phyloP scores from a whole-genome alignment of 2,888 invertebrate genomes.

The Meteorus colon region DNA sequence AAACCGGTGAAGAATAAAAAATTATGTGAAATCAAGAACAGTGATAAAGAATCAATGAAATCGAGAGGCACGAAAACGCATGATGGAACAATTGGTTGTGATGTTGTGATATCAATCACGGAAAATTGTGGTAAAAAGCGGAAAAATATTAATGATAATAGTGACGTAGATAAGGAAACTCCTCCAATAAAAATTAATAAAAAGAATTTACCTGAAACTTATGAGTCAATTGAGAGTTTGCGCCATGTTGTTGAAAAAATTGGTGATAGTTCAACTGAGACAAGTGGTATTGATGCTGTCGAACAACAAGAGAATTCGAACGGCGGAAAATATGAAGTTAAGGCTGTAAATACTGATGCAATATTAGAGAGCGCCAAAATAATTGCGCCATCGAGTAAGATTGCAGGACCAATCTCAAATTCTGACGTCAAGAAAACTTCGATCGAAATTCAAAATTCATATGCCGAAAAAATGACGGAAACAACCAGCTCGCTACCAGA shows the following conservation, averaged over 20 bases:
- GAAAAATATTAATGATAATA: slow-evolving; percentile 39
- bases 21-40: slow-evolving; percentile 39
- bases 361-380: slow-evolving; percentile 6
- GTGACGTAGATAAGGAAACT: slow-evolving; percentile 31
- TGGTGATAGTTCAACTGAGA: slow-evolving; percentile 50
- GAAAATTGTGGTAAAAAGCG: slow-evolving; percentile 49
- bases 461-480: neutral
- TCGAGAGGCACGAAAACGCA: neutral
- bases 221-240: slow-evolving; percentile 65
- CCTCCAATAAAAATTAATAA: slow-evolving; percentile 42
- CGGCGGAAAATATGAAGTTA: slow-evolving; percentile 28
- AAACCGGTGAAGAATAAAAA: slow-evolving; percentile 37
- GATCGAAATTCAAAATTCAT: neutral
- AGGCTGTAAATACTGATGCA: neutral
- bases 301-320: slow-evolving; percentile 39
- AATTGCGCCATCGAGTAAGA: neutral
- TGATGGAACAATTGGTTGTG: slow-evolving; percentile 35
- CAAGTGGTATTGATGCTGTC: neutral
- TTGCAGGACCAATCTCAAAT: neutral
- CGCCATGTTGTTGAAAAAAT: slow-evolving; percentile 64
- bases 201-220: slow-evolving; percentile 56
- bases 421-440: neutral
- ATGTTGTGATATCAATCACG: neutral
- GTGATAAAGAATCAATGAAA: slow-evolving; percentile 39
- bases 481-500: neutral